Base-by-base conservation (phyloP, 2,888 invertebrate genomes). In the Melinopterus prodromus region DNA sequence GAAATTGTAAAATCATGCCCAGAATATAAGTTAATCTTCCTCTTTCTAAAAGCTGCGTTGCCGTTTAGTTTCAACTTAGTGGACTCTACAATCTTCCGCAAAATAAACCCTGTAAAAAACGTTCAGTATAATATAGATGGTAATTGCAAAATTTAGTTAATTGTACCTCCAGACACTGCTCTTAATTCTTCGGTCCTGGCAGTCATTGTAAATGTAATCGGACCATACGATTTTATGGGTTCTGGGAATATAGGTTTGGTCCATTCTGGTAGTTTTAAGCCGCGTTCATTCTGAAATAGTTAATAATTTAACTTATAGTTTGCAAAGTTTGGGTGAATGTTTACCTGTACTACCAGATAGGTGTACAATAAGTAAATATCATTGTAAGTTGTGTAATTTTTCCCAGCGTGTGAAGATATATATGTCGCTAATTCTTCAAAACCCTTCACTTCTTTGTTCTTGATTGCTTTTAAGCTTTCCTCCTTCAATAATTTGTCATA, bases 1-100 rank as follows among this genome's bases (percentile, higher is more conserved):
- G 90, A 89, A 5, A 92, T 86, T 7, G 91, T 92, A 0, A 90
- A 90, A 83, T 92, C 92, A 84, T 92, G 92, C 1, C 89, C 91
- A 14, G 90, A 89, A 84, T 90, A 91, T 15, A 87, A 81, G 77
- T 84, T 82, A 14, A 87, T 82, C 80, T 86, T 86, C 12, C 79
- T 69, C 35, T 77, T 16, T 69, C 38, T 80, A 37, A 77, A 69
- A 3, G 37, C 15, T 6, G 53, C 70, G 15, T 69, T 71, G 26
- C 77, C 72, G 5, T 77, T 70, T 37, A 80, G 35, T 71, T 80
- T 80, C 6, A 53, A 70, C 16, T 69, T 7, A 2, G 79, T 80
- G 7, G 78, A 72, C 36, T 79, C 79, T 12, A 77, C 71, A 1
- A 80, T 79, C 36, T 72, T 70, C n/a, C 72, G 76, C 16, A 80